phyloP scores from a whole-genome alignment of 2,888 invertebrate species.

The Oxystoma pomonae region DNA sequence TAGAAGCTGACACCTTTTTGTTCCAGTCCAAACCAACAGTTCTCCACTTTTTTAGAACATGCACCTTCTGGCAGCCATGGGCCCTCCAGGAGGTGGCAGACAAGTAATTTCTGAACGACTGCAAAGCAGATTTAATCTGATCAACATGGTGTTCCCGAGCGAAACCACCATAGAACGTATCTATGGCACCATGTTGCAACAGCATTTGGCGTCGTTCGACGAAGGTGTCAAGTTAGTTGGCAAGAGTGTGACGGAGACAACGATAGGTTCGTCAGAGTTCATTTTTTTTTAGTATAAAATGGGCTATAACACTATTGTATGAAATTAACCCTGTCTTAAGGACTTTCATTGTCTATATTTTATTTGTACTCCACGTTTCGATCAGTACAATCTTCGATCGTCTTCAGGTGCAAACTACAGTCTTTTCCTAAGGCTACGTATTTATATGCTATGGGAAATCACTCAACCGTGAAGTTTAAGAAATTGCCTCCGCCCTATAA shows the following conservation, averaged over 20 bases:
- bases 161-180: constrained; percentile 74
- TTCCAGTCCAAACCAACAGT: too few relatives aligned
- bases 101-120: constrained; percentile 75
- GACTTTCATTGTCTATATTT: too few relatives aligned
- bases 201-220: constrained; percentile 73
- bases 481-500: too few relatives aligned
- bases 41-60: constrained; percentile 62
- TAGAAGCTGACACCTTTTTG: neutral
- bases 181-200: constrained; percentile 79
- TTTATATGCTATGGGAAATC: too few relatives aligned
- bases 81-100: constrained; percentile 83
- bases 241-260: constrained; percentile 64
- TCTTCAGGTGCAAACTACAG: too few relatives aligned
- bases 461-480: too few relatives aligned
- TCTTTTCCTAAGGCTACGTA: too few relatives aligned
- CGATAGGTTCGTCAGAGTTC: constrained; percentile 49
- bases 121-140: constrained; percentile 70
- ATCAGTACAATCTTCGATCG: too few relatives aligned
- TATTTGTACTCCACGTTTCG: too few relatives aligned
- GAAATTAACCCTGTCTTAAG: too few relatives aligned
- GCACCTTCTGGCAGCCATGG: constrained; percentile 76
- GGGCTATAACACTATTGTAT: too few relatives aligned
- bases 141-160: constrained; percentile 79
- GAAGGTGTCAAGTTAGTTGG: constrained; percentile 74
- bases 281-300: too few relatives aligned